Evolutionary conservation across 2,113 vertebrate genomes (phyloP), one percentile per base, ranked within the genome.

Genomic region (Melanocharis versteri): DNA sequence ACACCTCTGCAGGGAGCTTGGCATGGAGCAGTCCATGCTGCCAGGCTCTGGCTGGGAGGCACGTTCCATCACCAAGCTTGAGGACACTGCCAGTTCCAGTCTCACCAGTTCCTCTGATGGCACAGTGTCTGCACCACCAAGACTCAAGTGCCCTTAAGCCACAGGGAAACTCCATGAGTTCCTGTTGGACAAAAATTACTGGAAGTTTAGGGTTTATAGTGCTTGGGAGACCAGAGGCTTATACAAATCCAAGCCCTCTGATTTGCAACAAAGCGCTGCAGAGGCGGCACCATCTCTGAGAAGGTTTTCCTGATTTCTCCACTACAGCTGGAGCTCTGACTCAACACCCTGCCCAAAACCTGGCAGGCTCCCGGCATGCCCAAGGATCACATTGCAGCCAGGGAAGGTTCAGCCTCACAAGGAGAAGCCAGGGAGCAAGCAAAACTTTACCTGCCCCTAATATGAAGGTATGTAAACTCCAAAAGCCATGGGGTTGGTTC

Each of bases 241-340:
- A 39, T 10, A 57, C 6, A 65, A 69, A 53, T 40, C 39, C 31
- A 40, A 95, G 69, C 60, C 7, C n/a, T 57, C 11, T 27, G 60
- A 56, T 40, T 15, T 53, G 65, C 62, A 79, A 35, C 30, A 22
- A 26, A 66, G 69, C 40, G 45, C 62, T 88, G 66, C 30, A 71
- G 61, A 91, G 44, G 51, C 10, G 1, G 58, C 69, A 44, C 2
- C 4, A n/a, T 9, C 31, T 64, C 9, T 0, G 60, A 84, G 71
- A 70, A 90, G 79, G 66, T 69, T 54, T 61, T 87, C 58, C 81
- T 1, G 9, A 33, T 57, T 81, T 85, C 87, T 42, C n/a, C 47
- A 15, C 78, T 60, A 7, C 87, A 84, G 82, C 72, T 83, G 68
- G 35, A 83, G 72, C 72, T 94, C 83, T 84, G 89, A 93, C 91